Evolutionary conservation across 2,113 vertebrate species (phyloP), one percentile per base, ranked within the genome.

Genomic region (Thermophis baileyi): DNA sequence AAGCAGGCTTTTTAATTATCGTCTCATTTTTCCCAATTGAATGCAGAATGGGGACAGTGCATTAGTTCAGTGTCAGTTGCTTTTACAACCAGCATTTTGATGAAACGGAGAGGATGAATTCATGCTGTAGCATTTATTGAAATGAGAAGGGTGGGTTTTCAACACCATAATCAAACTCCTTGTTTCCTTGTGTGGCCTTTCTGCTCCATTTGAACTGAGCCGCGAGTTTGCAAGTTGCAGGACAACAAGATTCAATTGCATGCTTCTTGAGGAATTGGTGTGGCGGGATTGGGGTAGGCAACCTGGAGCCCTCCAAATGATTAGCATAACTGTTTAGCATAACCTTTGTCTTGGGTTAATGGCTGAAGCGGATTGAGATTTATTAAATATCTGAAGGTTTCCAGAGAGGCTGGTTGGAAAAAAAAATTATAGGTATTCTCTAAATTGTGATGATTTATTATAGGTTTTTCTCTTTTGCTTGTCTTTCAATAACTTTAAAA

Each of bases 1-100:
- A 35, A 94, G 94, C 22, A 88, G 91, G 35, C 87, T 93, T 24
- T 16, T 16, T 91, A 95, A 95, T 92, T 94, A 95, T 96, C 94
- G 90, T 89, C 95, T 87, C 86, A 85, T 51, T 30, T 91, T 94
- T 85, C 27, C 87, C 90, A 95, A 94, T 91, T 0, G 22, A 95
- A 94, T n/a, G 47, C 35, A 90, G 81, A 92, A 5, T 2, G 25
- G 92, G 89, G 88, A 27, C 89, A 12, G 53, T 44, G 94, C 86
- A 88, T 91, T 86, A 95, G 81, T 88, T 92, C 22, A 93, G 85
- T 44, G 74, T 44, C 95, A 91, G 87, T 81, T 35, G 63, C 87
- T 91, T 91, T 63, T 35, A 9, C 85, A 57, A 93, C 49, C 85
- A 91, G 16, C 25, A 85, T 47, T 55, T 60, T 11, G 88, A 30